phyloP scores from a whole-genome alignment of 2,113 vertebrate species.

The Xenopus borealis region DNA sequence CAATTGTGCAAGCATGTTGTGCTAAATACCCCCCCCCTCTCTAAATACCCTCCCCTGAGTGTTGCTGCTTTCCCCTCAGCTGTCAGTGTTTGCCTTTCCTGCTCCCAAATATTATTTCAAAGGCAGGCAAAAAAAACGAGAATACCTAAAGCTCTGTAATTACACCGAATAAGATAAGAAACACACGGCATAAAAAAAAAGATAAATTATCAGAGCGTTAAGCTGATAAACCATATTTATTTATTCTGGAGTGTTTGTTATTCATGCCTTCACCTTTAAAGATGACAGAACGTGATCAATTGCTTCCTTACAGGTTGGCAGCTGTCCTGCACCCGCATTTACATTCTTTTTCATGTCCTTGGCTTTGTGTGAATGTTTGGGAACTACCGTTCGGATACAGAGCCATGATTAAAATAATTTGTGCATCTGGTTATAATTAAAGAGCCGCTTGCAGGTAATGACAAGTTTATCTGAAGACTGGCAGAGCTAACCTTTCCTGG shows the following conservation, averaged over 20 bases:
- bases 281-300: slow-evolving; percentile 78
- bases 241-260: slow-evolving; percentile 74
- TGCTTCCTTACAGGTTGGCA: slow-evolving; percentile 73
- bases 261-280: slow-evolving; percentile 74
- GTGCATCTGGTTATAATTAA: slow-evolving; percentile 79
- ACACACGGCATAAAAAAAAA: slow-evolving; percentile 67
- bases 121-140: slow-evolving; percentile 58
- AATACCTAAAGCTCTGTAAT: slow-evolving; percentile 61
- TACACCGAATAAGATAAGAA: slow-evolving; percentile 66
- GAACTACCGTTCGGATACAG: slow-evolving; percentile 76
- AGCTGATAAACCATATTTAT: slow-evolving; percentile 66
- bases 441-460: slow-evolving; percentile 68
- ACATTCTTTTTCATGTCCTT: slow-evolving; percentile 76
- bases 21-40: not conserved
- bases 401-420: slow-evolving; percentile 76
- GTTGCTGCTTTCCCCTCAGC: not conserved
- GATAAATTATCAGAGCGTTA: slow-evolving; percentile 67
- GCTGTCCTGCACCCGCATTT: slow-evolving; percentile 67
- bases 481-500: slow-evolving; percentile 61
- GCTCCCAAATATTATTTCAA: slow-evolving; percentile 62
- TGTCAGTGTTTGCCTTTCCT: slow-evolving; percentile 57
- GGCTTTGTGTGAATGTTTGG: slow-evolving; percentile 68
- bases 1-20: no score
- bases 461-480: slow-evolving; percentile 66
- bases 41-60: no score